Conservation (phyloP, 2,113 vertebrate genomes). For the Spea multiplicata region DNA sequence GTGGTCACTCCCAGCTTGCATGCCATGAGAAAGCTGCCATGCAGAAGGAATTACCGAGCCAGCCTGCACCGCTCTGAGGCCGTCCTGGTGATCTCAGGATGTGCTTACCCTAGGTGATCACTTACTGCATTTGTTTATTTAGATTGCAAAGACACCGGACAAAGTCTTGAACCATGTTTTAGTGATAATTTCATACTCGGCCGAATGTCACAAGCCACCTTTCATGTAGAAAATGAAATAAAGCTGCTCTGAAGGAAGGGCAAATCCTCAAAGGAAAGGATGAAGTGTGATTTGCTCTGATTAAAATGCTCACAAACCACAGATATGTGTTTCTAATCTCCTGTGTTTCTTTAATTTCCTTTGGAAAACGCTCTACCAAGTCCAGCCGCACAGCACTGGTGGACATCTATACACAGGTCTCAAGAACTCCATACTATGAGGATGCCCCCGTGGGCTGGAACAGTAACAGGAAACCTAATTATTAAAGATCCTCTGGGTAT, state of each 20-base stretch:
- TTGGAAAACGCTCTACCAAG: not conserved
- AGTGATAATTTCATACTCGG: slow-evolving; percentile 40
- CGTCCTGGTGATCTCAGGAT: slow-evolving; percentile 18
- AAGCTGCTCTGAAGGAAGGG: slow-evolving; percentile 28
- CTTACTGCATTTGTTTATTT: slow-evolving; percentile 28
- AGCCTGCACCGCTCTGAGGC: slow-evolving; percentile 17
- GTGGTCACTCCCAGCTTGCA: slow-evolving; percentile 41
- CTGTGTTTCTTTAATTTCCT: slow-evolving; percentile 17
- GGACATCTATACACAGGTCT: not conserved
- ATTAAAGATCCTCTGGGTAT: no score
- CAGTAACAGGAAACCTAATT: no score
- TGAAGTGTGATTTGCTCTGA: slow-evolving; percentile 32
- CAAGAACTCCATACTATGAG: not conserved
- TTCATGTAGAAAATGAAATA: slow-evolving; percentile 42
- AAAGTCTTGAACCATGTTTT: slow-evolving; percentile 6
- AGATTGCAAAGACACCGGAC: slow-evolving; percentile 33
- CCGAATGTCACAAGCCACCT: slow-evolving; percentile 35
- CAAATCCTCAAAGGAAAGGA: slow-evolving; percentile 41
- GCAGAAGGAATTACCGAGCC: slow-evolving; percentile 41
- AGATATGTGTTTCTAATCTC: slow-evolving; percentile 38
- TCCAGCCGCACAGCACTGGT: not conserved
- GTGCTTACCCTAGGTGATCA: slow-evolving; percentile 23
- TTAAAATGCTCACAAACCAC: slow-evolving; percentile 34
- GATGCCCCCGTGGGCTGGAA: no score
- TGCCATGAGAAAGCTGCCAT: slow-evolving; percentile 39